Evolutionary conservation across 2,797 vertebrate genomes (phyloP).

Genomic region (Hylomyscus alleni): DNA sequence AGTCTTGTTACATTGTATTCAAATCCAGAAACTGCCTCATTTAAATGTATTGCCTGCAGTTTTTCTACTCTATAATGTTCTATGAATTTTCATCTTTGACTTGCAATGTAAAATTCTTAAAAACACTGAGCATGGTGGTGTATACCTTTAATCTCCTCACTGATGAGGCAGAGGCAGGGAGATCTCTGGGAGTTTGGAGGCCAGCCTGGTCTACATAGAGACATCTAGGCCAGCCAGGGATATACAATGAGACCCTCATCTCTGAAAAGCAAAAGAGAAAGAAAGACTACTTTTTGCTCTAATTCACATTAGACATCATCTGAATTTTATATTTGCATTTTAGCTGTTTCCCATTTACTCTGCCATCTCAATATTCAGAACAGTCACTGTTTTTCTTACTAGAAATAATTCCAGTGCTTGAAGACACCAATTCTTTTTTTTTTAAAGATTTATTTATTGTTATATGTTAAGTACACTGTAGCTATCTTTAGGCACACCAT

Average conservation of each 20-base stretch:
- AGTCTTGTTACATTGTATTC: background rate
- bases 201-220: background rate
- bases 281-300: background rate
- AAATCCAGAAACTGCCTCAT: background rate
- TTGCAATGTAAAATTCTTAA: constrained; percentile 12
- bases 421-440: background rate
- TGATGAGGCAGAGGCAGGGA: background rate
- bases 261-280: background rate
- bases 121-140: no score
- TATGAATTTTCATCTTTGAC: constrained; percentile 21
- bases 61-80: background rate
- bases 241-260: no score
- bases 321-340: constrained; percentile 28
- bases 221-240: background rate
- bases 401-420: constrained; percentile 11
- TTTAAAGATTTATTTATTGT: no score
- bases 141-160: background rate
- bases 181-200: background rate
- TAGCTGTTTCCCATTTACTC: background rate
- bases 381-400: background rate
- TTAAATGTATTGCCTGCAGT: background rate
- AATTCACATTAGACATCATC: background rate
- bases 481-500: no score
- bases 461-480: no score
- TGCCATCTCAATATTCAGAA: background rate